A percentile compares a stretch with the other conserved stretches of the same genome.
Conservation (phyloP, 2,113 vertebrate species). For the Zapornia atra region DNA sequence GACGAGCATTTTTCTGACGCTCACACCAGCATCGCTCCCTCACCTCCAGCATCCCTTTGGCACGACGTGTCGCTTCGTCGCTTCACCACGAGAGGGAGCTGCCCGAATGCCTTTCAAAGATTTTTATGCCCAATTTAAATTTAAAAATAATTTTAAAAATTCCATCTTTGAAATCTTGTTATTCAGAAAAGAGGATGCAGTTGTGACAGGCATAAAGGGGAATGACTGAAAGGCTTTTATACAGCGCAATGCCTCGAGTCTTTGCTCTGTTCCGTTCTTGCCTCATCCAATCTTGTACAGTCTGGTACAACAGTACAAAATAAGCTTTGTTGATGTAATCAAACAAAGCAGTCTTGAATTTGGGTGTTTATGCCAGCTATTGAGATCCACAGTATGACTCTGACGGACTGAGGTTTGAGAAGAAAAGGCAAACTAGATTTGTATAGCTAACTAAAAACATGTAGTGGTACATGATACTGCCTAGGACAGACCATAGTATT, state of each 20-base stretch:
- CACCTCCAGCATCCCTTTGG: neutral
- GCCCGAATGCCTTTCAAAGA: neutral
- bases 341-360: neutral
- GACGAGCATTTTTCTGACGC: neutral
- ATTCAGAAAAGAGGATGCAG: neutral
- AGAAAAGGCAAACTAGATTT: conserved; percentile 14
- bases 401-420: neutral
- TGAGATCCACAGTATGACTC: neutral
- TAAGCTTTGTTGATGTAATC: conserved; percentile 41
- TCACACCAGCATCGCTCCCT: neutral
- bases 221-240: neutral
- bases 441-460: neutral
- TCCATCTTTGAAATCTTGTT: neutral
- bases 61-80: neutral
- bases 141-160: neutral
- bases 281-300: neutral
- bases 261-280: neutral
- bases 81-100: conserved; percentile 52
- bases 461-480: neutral
- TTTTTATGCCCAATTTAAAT: neutral
- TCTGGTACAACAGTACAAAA: conserved; percentile 19
- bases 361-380: neutral
- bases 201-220: neutral
- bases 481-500: neutral
- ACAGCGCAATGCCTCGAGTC: neutral